Evolutionary conservation across 2,113 vertebrate genomes (phyloP), one percentile per base, ranked within the genome.

Genomic region (Rhea pennata): DNA sequence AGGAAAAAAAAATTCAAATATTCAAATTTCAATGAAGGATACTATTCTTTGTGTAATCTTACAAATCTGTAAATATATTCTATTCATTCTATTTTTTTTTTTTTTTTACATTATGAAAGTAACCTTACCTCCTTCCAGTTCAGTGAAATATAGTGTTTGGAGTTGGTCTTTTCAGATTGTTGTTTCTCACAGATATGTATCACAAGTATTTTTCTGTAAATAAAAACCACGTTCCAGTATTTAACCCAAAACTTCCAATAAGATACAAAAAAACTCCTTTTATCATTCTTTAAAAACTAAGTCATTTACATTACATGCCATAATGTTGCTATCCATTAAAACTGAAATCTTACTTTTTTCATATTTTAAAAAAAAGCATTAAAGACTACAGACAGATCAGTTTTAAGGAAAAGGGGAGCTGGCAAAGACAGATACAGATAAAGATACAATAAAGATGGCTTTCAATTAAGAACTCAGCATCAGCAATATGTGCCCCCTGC

Each of bases 41-140:
- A 10, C 9, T 81, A 73, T 90, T 91, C 53, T 90, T 20, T 24
- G 19, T 12, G 5, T 27, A 1, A 66, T 33, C 76, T 87, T 42
- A 89, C 20, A 8, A 33, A 67, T 85, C 58, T 73, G 6, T 56
- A 92, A 91, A 85, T 67, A 51, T 7, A 67, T 48, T 76, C 6
- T 72, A 13, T 29, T 87, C 61, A 66, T 96, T 90, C 15, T 73
- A 20, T 50, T 64, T 53, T n/a, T n/a, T n/a, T 36, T 36, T 36
- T 36, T 36, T 7, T 58, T 83, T 93, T 72, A n/a, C 67, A 51
- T 29, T 64, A 15, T 1, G 50, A 82, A 93, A 84, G 10, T 75
- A 78, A 33, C 87, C 91, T 80, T 96, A 99, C 99, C 98, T 98
- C 97, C 93, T 97, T 97, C 88, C 99, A 97, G 88, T 96, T 96